Percentiles rank a stretch among this genome's conserved stretches.
Evolutionary conservation across 2,113 vertebrate species (phyloP).

Genomic region (Nematolebias whitei): DNA sequence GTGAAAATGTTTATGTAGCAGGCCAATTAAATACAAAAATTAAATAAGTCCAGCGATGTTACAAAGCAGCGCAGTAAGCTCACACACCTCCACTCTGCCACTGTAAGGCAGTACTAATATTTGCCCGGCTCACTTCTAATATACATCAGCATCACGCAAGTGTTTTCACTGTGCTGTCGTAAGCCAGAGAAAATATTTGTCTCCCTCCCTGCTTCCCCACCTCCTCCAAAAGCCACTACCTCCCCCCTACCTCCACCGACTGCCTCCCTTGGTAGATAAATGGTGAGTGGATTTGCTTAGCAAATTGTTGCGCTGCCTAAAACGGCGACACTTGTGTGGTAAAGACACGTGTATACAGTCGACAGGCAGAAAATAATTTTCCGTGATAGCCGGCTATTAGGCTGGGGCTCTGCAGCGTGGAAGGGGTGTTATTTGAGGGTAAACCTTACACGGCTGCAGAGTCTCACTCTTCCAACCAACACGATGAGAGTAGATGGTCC

Average conservation of each 20-base stretch:
- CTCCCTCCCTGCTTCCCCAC: conserved; percentile 43
- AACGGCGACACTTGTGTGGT: conserved; percentile 72
- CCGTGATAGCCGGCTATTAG: conserved; percentile 68
- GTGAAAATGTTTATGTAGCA: background rate
- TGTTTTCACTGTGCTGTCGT: conserved; percentile 72
- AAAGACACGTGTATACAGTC: conserved; percentile 75
- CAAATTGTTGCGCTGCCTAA: conserved; percentile 76
- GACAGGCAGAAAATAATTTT: conserved; percentile 69
- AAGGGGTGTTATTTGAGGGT: conserved; percentile 68
- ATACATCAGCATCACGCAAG: conserved; percentile 75
- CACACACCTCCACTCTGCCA: conserved; percentile 52
- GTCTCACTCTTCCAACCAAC: conserved; percentile 33
- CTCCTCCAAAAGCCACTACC: conserved; percentile 23
- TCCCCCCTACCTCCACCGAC: conserved; percentile 45
- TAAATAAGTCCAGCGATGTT: conserved; percentile 9
- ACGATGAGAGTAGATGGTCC: conserved; percentile 53
- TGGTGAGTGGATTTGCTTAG: conserved; percentile 76
- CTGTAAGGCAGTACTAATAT: conserved; percentile 76
- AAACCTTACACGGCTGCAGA: conserved; percentile 63
- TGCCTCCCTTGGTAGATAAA: conserved; percentile 66
- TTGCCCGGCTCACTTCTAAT: conserved; percentile 78
- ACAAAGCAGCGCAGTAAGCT: conserved; percentile 25
- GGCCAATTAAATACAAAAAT: background rate
- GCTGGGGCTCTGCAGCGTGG: conserved; percentile 37
- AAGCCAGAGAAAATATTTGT: conserved; percentile 81